Evolutionary conservation across 2,113 vertebrate species (phyloP), one percentile per base, ranked within the genome.

Genomic region (Macaca nemestrina): DNA sequence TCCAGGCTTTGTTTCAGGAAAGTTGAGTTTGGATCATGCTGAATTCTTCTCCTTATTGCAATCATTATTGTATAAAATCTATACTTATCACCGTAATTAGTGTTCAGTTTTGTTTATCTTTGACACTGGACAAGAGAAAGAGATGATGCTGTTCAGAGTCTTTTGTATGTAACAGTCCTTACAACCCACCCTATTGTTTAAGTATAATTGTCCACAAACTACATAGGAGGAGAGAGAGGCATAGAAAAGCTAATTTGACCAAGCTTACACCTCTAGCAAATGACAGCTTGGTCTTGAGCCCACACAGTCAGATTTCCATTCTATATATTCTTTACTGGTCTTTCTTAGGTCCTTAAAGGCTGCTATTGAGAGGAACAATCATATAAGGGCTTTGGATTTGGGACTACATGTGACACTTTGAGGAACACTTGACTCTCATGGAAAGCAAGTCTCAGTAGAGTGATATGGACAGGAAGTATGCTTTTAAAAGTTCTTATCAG

Each of bases 311-410:
- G 10, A 61, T 72, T 94, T 38, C 17, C 11, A n/a, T 38, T n/a
- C 17, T 20, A 3, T 4, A 1, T 12, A 17, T 11, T n/a, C 2
- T 23, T 12, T 32, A 3, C 30, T 23, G 1, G 2, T 17, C 7
- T 61, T 25, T 17, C n/a, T 52, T 18, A 3, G 9, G 1, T 5
- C 16, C 4, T 70, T 22, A 40, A 73, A 90, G 0, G 2, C 38
- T 67, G 22, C 32, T 35, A 35, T 14, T 61, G 73, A 72, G 9
- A 27, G 9, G 17, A 0, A 35, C 5, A 35, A 10, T 45, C 43
- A 40, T 8, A 7, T 6, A 6, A 80, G 25, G 11, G 22, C 11
- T 80, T 75, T 7, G 8, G 27, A 5, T 59, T 32, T 35, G 64
- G n/a, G 18, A 45, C 27, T 48, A 5, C 45, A 40, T 22, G 7